Evolutionary conservation across 2,888 invertebrate species (phyloP), one percentile per base, ranked within the genome.

Genomic region (Polyommatus iphigenia): DNA sequence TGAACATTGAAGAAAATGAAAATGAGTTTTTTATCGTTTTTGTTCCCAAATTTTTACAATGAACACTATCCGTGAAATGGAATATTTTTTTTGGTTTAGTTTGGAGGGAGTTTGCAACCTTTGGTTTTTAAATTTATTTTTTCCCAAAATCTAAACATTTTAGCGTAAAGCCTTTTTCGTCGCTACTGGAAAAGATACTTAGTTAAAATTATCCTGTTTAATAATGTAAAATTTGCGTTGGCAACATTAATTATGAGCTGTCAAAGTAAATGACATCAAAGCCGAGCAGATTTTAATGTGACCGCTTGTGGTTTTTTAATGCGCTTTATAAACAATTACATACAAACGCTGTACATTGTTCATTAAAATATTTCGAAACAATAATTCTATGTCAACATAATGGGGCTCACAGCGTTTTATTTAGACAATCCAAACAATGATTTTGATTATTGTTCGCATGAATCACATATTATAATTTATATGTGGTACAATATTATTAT

Each of bases 281-380:
- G 36, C 71, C 71, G n/a, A 71, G 62, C 62, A 62, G 36, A 36
- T 71, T 71, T 71, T 71, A 71, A 71, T 36, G 71, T 8, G 71
- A 71, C 71, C 71, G 36, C 71, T 71, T 15, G 29, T 32, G 71
- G 71, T 71, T 36, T 36, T 71, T 71, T 71, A 20, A 71, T 71
- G 18, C 75, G 32, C 54, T 77, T 80, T 81, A 79, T 78, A 78
- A 80, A 81, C 78, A 79, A 80, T 80, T 77, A 78, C 76, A 76
- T 18, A 59, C 78, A 76, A 78, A 77, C 71, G 71, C 18, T 36
- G 71, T 62, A 62, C 62, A 62, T 62, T 24, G 24, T 13, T 62
- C 20, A 62, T 62, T 62, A 15, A 62, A 62, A 62, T 59, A 59
- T 20, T 59, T 59, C n/a, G 20, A 46, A 46, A 46, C 3, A 41